phyloP scores from a whole-genome alignment of 2,113 vertebrate genomes.

The Pyxicephalus adspersus region DNA sequence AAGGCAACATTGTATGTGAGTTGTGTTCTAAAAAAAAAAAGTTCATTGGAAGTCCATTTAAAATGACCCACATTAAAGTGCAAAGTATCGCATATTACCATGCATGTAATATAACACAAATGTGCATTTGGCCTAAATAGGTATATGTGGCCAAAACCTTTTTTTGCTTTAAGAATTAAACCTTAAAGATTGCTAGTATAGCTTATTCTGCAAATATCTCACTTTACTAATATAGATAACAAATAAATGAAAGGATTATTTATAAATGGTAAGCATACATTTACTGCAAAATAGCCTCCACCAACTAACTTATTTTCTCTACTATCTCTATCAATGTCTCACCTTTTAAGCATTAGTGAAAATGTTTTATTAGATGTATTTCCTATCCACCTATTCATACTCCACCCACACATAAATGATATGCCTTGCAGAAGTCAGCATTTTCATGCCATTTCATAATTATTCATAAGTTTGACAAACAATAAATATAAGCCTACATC shows the following conservation, averaged over 20 bases:
- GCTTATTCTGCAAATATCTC: too few species aligned
- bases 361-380: conserved; percentile 5
- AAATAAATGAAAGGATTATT: not conserved
- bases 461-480: not conserved
- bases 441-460: not conserved
- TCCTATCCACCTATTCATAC: not conserved
- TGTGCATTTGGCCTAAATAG: too few species aligned
- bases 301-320: not conserved
- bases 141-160: too few species aligned
- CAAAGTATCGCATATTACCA: too few species aligned
- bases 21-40: too few species aligned
- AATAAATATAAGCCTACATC: not conserved
- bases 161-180: too few species aligned
- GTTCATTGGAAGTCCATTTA: too few species aligned
- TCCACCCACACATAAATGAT: not conserved
- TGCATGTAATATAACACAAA: too few species aligned
- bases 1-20: too few species aligned
- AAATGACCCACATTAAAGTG: too few species aligned
- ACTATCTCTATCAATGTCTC: conserved; percentile 31
- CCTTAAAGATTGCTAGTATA: too few species aligned
- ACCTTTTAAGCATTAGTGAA: conserved; percentile 12
- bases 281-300: not conserved
- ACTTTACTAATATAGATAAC: too few species aligned
- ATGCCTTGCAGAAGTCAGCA: not conserved
- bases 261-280: not conserved